Evolutionary conservation across 1,140 invertebrate species (phyloP).

Genomic region (Drosophila varians): DNA sequence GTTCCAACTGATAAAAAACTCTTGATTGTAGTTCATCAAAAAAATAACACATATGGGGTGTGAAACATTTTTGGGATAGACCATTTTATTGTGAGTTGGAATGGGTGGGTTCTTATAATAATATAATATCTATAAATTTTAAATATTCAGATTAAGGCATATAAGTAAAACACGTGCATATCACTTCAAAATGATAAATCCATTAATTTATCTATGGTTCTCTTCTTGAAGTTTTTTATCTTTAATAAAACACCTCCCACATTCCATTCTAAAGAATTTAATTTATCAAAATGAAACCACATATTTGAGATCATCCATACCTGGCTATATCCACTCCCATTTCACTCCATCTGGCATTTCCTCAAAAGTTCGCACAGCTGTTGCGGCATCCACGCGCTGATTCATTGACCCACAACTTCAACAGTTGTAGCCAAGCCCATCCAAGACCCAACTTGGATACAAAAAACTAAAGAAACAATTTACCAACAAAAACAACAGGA

Average conservation of each 20-base stretch:
- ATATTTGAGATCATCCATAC: constrained; percentile 15
- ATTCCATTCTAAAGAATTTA: constrained; percentile 7
- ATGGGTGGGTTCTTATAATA: no score
- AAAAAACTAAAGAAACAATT: constrained; percentile 2
- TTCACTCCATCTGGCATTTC: constrained; percentile 11
- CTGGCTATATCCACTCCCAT: constrained; percentile 24
- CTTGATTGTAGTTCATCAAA: constrained; percentile 19
- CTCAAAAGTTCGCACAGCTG: constrained; percentile 64
- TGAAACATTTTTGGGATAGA: background rate
- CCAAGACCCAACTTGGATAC: constrained; percentile 1
- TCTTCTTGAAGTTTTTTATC: no score
- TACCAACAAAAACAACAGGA: no score
- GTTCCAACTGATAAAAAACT: constrained; percentile 24
- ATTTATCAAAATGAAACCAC: constrained; percentile 3
- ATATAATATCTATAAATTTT: no score
- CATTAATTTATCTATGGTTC: background rate
- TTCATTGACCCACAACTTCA: constrained; percentile 69
- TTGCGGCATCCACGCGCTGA: constrained; percentile 59
- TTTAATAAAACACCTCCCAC: constrained; percentile 8
- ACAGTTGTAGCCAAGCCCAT: constrained; percentile 47
- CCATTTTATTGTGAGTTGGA: background rate
- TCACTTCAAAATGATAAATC: no score
- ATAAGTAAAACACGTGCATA: no score
- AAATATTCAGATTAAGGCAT: no score
- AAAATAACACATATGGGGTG: background rate